Evolutionary conservation across 2,797 vertebrate genomes (phyloP).

Genomic region (Pangasius macronema): DNA sequence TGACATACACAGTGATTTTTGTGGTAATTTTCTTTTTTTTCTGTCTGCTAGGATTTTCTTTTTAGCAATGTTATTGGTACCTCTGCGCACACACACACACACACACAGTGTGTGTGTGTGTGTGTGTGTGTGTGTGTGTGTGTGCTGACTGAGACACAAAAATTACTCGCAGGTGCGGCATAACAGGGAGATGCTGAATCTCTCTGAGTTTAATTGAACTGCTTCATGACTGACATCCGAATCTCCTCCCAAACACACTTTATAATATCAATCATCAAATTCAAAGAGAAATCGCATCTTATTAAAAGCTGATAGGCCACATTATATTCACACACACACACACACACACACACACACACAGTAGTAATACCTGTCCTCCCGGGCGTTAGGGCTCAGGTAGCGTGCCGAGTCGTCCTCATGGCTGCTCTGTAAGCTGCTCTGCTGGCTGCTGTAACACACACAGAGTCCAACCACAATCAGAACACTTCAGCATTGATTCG

Average conservation of each 20-base stretch:
- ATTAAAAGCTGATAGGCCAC: neutral
- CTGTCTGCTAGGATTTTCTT: neutral
- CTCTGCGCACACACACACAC: neutral
- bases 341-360: neutral
- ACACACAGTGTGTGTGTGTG: too few species aligned
- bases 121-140: too few species aligned
- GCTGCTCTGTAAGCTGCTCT: constrained; percentile 82
- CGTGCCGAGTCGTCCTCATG: constrained; percentile 75
- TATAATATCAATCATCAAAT: neutral
- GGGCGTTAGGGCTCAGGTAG: constrained; percentile 74
- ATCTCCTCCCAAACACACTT: neutral
- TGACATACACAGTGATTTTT: neutral
- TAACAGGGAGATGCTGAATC: neutral
- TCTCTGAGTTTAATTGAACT: neutral
- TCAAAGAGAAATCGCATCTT: neutral
- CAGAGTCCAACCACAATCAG: neutral
- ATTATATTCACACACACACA: neutral
- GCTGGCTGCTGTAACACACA: constrained; percentile 71
- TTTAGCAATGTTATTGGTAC: neutral
- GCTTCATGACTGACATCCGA: neutral
- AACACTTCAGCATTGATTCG: neutral
- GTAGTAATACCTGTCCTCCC: constrained; percentile 74
- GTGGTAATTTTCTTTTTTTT: neutral
- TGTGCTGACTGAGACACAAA: too few species aligned
- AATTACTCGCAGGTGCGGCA: too few species aligned